Conservation (phyloP, 2,113 vertebrate species). For the Cyrtonyx montezumae region DNA sequence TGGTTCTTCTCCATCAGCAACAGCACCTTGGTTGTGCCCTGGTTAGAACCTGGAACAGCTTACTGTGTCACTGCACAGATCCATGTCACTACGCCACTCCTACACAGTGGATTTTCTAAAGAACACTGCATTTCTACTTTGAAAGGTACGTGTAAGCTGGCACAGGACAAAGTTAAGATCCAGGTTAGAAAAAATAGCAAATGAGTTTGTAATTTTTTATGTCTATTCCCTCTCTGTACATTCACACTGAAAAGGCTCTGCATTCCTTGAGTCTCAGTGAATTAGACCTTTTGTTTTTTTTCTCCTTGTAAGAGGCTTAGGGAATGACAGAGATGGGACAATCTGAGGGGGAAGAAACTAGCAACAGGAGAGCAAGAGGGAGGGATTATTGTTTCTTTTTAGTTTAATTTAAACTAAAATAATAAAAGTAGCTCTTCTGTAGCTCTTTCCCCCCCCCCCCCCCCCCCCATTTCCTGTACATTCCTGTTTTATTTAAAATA, state of each 20-base stretch:
- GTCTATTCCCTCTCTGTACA: not conserved
- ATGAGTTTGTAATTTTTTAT: not conserved
- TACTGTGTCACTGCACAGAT: slow-evolving; percentile 78
- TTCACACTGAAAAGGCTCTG: not conserved
- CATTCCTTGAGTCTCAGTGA: not conserved
- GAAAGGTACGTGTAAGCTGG: slow-evolving; percentile 71
- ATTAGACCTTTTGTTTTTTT: not conserved
- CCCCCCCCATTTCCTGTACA: not conserved
- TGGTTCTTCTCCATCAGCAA: slow-evolving; percentile 72
- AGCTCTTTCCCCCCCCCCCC: no score
- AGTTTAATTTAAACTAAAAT: not conserved
- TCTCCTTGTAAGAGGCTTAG: not conserved
- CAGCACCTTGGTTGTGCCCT: slow-evolving; percentile 59
- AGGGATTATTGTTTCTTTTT: not conserved
- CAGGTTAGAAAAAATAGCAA: not conserved
- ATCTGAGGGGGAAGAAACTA: not conserved
- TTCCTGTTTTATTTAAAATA: not conserved
- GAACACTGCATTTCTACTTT: slow-evolving; percentile 71
- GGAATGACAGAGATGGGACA: not conserved
- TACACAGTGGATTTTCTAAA: slow-evolving; percentile 63
- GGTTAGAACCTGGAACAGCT: slow-evolving; percentile 73
- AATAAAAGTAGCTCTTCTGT: not conserved
- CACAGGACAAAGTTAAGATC: not conserved
- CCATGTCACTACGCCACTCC: slow-evolving; percentile 36
- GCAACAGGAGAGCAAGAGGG: not conserved